These are phyloP conservation scores for Folsomia manolachei DNA, from an alignment of 2,888 invertebrate genomes.

Conservation along the genomic window DNA sequence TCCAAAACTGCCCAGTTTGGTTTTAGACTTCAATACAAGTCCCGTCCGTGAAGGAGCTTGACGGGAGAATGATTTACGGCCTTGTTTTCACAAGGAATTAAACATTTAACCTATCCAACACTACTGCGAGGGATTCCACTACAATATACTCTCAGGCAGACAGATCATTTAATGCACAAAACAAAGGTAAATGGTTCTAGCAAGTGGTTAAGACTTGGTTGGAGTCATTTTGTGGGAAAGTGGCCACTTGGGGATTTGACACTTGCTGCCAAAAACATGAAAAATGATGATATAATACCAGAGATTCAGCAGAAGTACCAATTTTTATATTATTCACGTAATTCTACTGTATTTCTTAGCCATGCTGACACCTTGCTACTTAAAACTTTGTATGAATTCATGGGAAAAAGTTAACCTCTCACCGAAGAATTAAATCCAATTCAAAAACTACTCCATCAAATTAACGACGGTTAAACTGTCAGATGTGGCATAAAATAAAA, in stretches of 20 bases:
- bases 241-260: neutral
- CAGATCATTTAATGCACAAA: neutral
- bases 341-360: no score
- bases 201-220: neutral
- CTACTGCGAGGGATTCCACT: conserved; percentile 18
- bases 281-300: neutral
- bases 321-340: neutral
- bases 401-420: conserved; percentile 2
- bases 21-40: no score
- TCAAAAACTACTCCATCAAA: neutral
- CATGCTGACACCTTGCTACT: no score
- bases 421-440: neutral
- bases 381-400: neutral
- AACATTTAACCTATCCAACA: conserved; percentile 30
- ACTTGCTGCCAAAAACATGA: conserved; percentile 8
- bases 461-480: neutral
- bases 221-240: no score
- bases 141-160: neutral
- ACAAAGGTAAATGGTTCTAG: neutral
- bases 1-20: neutral
- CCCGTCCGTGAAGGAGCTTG: conserved; percentile 21
- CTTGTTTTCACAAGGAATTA: conserved; percentile 49
- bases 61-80: conserved; percentile 49
- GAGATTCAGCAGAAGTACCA: neutral
- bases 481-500: neutral